Base-by-base conservation (phyloP, 2,888 invertebrate genomes). In the Tanytarsus gracilentus region DNA sequence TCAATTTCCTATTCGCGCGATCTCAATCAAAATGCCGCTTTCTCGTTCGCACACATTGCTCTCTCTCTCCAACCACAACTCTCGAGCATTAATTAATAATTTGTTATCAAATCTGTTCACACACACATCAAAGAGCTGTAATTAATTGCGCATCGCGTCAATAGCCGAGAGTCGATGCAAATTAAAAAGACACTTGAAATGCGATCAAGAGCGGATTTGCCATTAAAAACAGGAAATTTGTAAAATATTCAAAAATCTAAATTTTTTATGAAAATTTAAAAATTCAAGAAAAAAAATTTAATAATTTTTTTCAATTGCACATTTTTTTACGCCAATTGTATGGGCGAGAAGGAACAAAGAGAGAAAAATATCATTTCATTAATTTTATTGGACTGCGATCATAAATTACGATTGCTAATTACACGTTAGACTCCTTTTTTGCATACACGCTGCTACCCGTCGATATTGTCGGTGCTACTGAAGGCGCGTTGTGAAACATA, bases 51-150 rank as follows among this genome's bases (percentile, higher is more conserved):
- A 40, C 16, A 18, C 40, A 40, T 40, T 40, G 7, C 18, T 40
- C 7, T 40, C 40, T 14, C 40, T 11, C n/a, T 7, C 16, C 1
- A 40, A 16, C 40, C 18, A 40, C n/a, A n/a, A n/a, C n/a, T n/a
- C n/a, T n/a, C n/a, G n/a, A n/a, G n/a, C n/a, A 50, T 50, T 25
- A 50, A 50, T 56, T 39, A 56, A 56, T 56, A 18, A 30, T 30
- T 56, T 56, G 55, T 56, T 56, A 56, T 56, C 53, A 53, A 53
- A 33, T 53, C 39, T 39, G 40, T 56, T 56, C 40, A 53, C 53
- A 40, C 26, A 14, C 30, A 8, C 39, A 25, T 14, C 14, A 40
- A 18, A 36, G 16, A 14, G 36, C 16, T 36, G 36, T 36, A 14
- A 14, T 36, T 36, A 36, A 14, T 36, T 16, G 36, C 36, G 16